These are phyloP conservation scores for Chymomyza fuscimana DNA, from an alignment of 2,888 invertebrate genomes.

Conservation along the genomic window DNA sequence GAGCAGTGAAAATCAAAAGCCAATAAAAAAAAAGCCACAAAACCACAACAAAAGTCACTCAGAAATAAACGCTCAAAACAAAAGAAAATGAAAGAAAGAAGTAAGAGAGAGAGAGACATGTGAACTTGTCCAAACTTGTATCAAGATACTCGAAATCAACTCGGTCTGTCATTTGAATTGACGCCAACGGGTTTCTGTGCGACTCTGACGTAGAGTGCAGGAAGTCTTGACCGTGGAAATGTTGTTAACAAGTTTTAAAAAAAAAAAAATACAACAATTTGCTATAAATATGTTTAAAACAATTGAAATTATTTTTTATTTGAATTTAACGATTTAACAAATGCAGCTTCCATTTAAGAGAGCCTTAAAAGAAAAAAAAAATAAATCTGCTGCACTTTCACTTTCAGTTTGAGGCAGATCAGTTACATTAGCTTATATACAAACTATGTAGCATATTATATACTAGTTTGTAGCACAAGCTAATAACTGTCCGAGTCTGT, in stretches of 20 bases:
- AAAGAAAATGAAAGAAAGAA: neutral
- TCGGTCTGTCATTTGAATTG: neutral
- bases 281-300: neutral
- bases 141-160: neutral
- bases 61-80: neutral
- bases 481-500: neutral
- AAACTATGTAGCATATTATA: slow-evolving; percentile 3
- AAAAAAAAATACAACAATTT: neutral
- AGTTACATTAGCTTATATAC: slow-evolving; percentile 44
- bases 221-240: neutral
- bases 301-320: slow-evolving; percentile 49
- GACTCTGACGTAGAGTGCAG: neutral
- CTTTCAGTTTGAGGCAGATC: slow-evolving; percentile 68
- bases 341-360: neutral
- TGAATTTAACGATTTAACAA: neutral
- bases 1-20: neutral
- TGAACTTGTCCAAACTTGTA: neutral
- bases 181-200: neutral
- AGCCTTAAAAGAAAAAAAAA: neutral
- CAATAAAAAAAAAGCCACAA: neutral
- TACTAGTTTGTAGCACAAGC: slow-evolving; percentile 34
- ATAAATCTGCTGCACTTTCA: slow-evolving; percentile 44
- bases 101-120: neutral
- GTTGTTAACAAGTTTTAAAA: neutral
- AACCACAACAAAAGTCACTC: neutral